Conservation (phyloP, 2,113 vertebrate species). For the Carassius auratus region DNA sequence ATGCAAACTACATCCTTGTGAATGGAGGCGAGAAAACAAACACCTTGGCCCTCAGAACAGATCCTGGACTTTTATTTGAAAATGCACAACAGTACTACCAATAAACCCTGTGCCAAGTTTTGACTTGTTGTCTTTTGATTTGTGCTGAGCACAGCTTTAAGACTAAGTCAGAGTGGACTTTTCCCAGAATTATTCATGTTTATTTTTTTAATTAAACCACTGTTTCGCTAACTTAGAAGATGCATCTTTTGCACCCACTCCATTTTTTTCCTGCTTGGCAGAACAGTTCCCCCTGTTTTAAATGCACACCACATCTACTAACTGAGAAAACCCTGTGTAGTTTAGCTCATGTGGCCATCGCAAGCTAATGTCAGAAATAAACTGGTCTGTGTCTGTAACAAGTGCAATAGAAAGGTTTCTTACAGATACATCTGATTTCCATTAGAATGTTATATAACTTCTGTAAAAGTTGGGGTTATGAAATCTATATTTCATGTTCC, state of each 20-base stretch:
- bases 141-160: conserved; percentile 4
- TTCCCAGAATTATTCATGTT: conserved; percentile 17
- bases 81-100: background rate
- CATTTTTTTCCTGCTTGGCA: background rate
- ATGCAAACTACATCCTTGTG: background rate
- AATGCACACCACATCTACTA: background rate
- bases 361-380: background rate
- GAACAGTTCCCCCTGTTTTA: background rate
- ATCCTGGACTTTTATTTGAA: background rate
- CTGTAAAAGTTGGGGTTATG: conserved; percentile 17
- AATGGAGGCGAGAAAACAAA: background rate
- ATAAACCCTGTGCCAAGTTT: background rate
- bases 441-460: conserved; percentile 3
- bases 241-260: conserved; percentile 58
- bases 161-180: background rate
- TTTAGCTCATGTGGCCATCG: background rate
- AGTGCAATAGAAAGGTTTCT: conserved; percentile 31
- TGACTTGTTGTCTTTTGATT: conserved; percentile 17
- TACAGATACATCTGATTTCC: conserved; percentile 20
- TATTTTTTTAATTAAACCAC: conserved; percentile 39
- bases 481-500: background rate
- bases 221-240: conserved; percentile 70
- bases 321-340: background rate
- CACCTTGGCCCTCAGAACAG: background rate
- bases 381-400: background rate